Percentiles rank a stretch among this genome's conserved stretches.
These are phyloP conservation scores for Danio aesculapii DNA, from an alignment of 2,797 vertebrate genomes.

Conservation along the genomic window DNA sequence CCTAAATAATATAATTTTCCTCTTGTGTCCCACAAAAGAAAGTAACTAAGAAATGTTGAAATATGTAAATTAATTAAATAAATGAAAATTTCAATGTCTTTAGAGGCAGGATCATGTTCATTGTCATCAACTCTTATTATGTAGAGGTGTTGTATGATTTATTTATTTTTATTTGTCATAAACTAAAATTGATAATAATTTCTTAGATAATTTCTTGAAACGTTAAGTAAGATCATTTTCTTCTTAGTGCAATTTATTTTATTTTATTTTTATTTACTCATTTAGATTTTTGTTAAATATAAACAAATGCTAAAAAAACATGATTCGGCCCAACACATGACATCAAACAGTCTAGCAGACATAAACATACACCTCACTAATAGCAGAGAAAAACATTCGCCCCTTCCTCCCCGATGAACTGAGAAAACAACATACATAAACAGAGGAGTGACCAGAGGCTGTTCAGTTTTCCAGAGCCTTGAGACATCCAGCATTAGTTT, in stretches of 20 bases:
- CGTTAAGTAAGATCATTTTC: too few species aligned
- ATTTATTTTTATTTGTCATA: neutral
- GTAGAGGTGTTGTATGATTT: neutral
- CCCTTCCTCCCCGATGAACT: constrained; percentile 24
- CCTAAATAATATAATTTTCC: too few species aligned
- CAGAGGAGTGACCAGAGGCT: constrained; percentile 29
- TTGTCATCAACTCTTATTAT: neutral
- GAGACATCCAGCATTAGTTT: constrained; percentile 50
- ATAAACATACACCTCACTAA: constrained; percentile 31
- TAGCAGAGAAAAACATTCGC: constrained; percentile 10
- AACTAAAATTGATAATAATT: neutral
- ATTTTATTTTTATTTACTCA: too few species aligned
- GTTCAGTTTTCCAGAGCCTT: constrained; percentile 58
- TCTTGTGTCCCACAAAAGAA: too few species aligned
- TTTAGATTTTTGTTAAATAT: too few species aligned
- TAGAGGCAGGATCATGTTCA: neutral
- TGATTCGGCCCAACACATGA: neutral
- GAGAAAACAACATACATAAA: constrained; percentile 41
- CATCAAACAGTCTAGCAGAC: constrained; percentile 17
- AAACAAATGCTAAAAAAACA: too few species aligned
- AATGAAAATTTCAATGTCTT: too few species aligned
- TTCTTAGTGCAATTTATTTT: too few species aligned
- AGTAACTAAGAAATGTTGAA: too few species aligned
- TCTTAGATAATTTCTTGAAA: too few species aligned
- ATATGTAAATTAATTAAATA: too few species aligned